Evolutionary conservation across 1,140 invertebrate genomes (phyloP), one percentile per base, ranked within the genome.

Genomic region (Mya arenaria): DNA sequence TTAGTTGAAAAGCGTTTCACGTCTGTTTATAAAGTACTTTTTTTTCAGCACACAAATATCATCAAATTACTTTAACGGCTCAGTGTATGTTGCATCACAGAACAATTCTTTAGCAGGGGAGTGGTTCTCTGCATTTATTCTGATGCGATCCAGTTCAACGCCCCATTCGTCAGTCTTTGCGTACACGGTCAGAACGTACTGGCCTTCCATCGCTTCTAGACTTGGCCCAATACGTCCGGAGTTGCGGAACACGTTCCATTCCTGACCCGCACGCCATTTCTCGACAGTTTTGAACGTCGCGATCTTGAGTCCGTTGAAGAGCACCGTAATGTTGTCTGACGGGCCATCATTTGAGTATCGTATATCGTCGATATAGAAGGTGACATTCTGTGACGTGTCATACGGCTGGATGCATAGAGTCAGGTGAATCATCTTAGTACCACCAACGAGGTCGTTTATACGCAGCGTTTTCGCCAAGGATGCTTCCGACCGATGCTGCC

Each of bases 161-260:
- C 73, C 73, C 73, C 73, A 75, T 41, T 63, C 37, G 55, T 75
- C 73, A 6, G 73, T 75, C 25, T 62, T 44, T 15, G 65, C 60
- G 25, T 75, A 28, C 4, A 75, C n/a, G 1, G 32, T 58, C 23
- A 75, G 30, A 23, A 34, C 19, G 39, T 75, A 75, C 13, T 75
- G 19, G n/a, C 73, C 73, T 48, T 75, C 48, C 23, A 41, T 23
- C 6, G 65, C 25, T 1, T 44, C 41, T 28, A 65, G n/a, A 3
- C 23, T 30, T 4, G 52, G 37, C 19, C 73, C 73, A 13, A 75
- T 56, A 8, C 36, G 2, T 41, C 60, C 36, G 17, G 73, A 63
- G 52, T 75, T 75, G 32, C 73, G 10, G 19, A 75, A 63, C 36
- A 75, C 73, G 30, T 75, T 75, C 73, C 73, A 75, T 32, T 75